Evolutionary conservation across 2,797 vertebrate species (phyloP).

Genomic region (Scolopax rusticola): DNA sequence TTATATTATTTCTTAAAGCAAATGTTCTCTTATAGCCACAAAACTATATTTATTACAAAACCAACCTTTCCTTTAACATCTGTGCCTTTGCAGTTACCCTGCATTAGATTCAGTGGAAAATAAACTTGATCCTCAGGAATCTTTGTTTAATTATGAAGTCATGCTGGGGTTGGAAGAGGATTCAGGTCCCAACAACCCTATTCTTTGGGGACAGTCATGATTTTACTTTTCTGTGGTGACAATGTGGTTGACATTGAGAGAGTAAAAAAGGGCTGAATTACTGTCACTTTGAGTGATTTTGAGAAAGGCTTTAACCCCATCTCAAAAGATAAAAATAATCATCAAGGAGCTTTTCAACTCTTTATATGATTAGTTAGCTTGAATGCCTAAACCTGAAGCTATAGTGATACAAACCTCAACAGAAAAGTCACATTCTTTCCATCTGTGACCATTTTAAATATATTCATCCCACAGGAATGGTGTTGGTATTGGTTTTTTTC

Average conservation of each 20-base stretch:
- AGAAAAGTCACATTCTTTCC: neutral
- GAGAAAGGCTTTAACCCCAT: neutral
- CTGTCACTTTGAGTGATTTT: neutral
- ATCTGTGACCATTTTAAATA: neutral
- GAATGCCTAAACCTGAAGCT: neutral
- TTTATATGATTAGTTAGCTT: neutral
- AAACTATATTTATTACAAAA: constrained; percentile 16
- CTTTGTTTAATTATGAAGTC: neutral
- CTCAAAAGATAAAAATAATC: neutral
- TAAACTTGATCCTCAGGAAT: neutral
- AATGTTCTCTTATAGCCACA: neutral
- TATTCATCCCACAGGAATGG: neutral
- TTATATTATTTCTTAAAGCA: neutral
- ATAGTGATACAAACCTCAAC: neutral
- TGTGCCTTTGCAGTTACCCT: neutral
- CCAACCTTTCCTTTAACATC: neutral
- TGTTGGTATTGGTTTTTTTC: accelerated
- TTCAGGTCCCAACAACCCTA: neutral
- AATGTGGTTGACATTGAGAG: neutral
- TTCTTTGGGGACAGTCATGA: neutral
- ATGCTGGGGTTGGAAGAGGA: neutral
- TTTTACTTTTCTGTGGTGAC: neutral
- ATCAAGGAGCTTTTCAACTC: neutral
- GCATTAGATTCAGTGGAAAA: neutral
- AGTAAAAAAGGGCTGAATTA: neutral